These are phyloP conservation scores for Plutomurus gul DNA, from an alignment of 1,140 invertebrate genomes.

Conservation along the genomic window DNA sequence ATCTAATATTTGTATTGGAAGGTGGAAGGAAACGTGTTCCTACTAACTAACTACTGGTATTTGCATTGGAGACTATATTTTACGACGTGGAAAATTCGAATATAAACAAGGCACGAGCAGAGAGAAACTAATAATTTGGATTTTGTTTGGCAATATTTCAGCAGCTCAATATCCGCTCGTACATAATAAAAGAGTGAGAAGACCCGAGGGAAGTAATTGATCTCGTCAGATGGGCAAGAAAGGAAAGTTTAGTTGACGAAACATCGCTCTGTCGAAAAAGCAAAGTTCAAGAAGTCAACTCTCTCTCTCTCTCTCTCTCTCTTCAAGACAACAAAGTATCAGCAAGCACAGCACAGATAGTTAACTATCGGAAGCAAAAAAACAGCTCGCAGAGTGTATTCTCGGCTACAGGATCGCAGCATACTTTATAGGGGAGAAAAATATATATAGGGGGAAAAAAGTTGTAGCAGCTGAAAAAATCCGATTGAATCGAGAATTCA, in stretches of 20 bases:
- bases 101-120: too few relatives aligned
- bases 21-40: too few relatives aligned
- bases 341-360: too few relatives aligned
- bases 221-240: slow-evolving; percentile 28
- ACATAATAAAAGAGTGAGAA: neutral
- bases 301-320: too few relatives aligned
- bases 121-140: neutral
- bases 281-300: slow-evolving; percentile 1
- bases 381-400: neutral
- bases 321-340: too few relatives aligned
- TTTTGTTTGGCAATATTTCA: slow-evolving; percentile 25
- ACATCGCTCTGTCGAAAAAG: neutral
- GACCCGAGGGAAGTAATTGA: slow-evolving; percentile 17
- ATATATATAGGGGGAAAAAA: neutral
- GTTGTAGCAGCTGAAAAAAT: neutral
- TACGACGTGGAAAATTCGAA: too few relatives aligned
- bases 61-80: too few relatives aligned
- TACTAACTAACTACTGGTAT: too few relatives aligned
- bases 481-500: neutral
- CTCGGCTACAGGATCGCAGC: neutral
- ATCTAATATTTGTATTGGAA: too few relatives aligned
- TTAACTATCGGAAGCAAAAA: neutral
- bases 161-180: neutral
- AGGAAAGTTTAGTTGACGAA: slow-evolving; percentile 26
- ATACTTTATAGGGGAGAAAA: neutral